Conservation (phyloP, 2,113 vertebrate genomes). For the Lynx canadensis region DNA sequence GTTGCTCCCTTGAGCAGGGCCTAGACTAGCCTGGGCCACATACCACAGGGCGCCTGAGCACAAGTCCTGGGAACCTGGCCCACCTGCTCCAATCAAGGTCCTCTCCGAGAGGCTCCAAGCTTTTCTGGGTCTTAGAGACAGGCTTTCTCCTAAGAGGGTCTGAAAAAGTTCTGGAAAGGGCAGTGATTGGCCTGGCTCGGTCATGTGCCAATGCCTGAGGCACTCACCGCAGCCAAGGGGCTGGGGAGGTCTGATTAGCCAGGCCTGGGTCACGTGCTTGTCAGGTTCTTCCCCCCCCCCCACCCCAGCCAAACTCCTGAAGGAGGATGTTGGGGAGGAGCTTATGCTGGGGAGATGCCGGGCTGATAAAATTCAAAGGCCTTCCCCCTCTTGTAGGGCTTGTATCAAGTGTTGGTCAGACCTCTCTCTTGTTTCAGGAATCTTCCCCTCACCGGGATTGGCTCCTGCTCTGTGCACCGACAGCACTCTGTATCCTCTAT, state of each 20-base stretch:
- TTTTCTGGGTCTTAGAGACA: neutral
- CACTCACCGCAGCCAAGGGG: neutral
- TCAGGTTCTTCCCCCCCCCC: neutral
- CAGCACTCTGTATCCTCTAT: no score
- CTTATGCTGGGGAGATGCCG: neutral
- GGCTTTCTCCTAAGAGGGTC: neutral
- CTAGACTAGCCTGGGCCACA: neutral
- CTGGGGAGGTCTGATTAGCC: neutral
- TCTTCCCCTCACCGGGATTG: neutral
- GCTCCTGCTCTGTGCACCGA: neutral
- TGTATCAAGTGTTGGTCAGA: neutral
- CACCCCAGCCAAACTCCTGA: no score
- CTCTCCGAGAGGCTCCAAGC: neutral
- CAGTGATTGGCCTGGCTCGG: neutral
- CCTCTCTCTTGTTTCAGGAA: neutral
- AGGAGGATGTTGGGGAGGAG: neutral
- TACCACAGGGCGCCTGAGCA: no score
- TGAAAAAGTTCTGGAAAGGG: neutral
- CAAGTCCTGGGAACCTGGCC: rapidly evolving
- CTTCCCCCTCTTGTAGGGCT: neutral
- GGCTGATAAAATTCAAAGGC: neutral
- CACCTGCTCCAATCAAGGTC: neutral
- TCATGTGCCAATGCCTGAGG: neutral
- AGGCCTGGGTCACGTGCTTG: neutral
- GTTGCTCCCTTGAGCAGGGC: neutral